phyloP scores from a whole-genome alignment of 2,888 invertebrate species.

The Abrostola triplasia region DNA sequence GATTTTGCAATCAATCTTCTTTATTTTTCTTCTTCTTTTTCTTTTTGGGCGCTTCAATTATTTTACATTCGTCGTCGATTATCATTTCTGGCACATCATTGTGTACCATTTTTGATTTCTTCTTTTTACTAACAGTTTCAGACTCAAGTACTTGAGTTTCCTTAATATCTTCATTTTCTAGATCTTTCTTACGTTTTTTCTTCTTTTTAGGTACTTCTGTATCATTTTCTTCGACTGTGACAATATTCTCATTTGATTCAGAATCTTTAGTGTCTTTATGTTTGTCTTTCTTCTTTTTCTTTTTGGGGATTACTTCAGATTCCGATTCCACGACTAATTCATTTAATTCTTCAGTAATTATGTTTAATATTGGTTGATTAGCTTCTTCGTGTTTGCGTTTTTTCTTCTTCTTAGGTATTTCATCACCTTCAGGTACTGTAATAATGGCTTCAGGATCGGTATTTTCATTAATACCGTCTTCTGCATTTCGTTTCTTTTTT shows the following conservation, averaged over 20 bases:
- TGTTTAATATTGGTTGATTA: slow-evolving; percentile 26
- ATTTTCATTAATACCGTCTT: slow-evolving; percentile 8
- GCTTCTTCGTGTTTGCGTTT: slow-evolving; percentile 53
- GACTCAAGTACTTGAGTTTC: slow-evolving; percentile 13
- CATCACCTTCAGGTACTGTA: slow-evolving; percentile 4
- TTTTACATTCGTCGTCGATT: slow-evolving; percentile 4
- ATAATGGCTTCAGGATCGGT: slow-evolving; percentile 1
- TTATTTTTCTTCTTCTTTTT: slow-evolving; percentile 52
- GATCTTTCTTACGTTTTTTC: slow-evolving; percentile 57
- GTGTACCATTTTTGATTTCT: slow-evolving; percentile 21
- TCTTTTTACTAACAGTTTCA: slow-evolving; percentile 25
- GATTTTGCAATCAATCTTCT: slow-evolving; percentile 18
- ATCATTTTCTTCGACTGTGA: background rate
- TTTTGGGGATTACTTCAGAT: slow-evolving; percentile 46
- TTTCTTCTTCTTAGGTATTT: slow-evolving; percentile 54
- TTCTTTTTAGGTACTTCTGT: slow-evolving; percentile 51
- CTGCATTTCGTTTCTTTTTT: slow-evolving; percentile 52
- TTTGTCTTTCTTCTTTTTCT: slow-evolving; percentile 64
- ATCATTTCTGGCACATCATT: slow-evolving; percentile 8
- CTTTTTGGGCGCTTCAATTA: slow-evolving; percentile 34
- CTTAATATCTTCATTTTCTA: slow-evolving; percentile 12
- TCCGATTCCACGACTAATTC: slow-evolving; percentile 33
- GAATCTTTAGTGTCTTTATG: slow-evolving; percentile 30
- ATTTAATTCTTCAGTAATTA: slow-evolving; percentile 34
- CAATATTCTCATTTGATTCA: slow-evolving; percentile 14